Conservation (phyloP, 2,113 vertebrate genomes). For the Zootoca vivipara region DNA sequence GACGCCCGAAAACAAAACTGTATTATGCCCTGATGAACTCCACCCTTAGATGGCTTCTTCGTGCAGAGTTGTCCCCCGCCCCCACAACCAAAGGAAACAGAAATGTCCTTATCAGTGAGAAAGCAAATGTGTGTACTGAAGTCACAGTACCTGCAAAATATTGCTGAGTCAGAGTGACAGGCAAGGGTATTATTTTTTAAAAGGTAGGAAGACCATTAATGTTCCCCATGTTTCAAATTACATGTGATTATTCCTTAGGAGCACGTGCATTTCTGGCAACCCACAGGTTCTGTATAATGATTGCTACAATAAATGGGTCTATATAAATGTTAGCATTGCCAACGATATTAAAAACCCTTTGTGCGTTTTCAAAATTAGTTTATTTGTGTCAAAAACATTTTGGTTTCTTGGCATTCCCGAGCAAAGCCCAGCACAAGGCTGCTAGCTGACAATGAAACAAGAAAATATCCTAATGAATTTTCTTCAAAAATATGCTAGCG, state of each 20-base stretch:
- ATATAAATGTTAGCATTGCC: not conserved
- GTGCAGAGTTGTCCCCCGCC: not conserved
- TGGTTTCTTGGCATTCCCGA: too few relatives aligned
- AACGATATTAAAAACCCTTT: not conserved
- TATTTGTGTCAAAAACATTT: too few relatives aligned
- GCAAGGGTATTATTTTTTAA: not conserved
- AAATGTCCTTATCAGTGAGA: not conserved
- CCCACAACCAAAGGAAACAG: not conserved
- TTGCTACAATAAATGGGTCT: not conserved
- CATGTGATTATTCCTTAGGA: not conserved
- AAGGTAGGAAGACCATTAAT: not conserved
- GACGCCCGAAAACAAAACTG: not conserved
- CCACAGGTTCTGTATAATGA: not conserved
- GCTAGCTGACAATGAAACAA: too few relatives aligned
- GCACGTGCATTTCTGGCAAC: not conserved
- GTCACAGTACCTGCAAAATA: not conserved
- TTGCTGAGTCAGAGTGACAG: not conserved
- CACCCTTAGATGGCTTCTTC: not conserved
- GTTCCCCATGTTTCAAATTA: not conserved
- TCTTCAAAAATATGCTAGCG: not conserved
- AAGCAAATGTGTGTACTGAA: not conserved
- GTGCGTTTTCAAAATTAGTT: not conserved
- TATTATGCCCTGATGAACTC: not conserved
- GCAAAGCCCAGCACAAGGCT: too few relatives aligned
- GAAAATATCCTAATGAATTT: not conserved